These are phyloP conservation scores for Sylvilagus floridanus DNA, from an alignment of 2,797 vertebrate genomes.

Conservation along the genomic window DNA sequence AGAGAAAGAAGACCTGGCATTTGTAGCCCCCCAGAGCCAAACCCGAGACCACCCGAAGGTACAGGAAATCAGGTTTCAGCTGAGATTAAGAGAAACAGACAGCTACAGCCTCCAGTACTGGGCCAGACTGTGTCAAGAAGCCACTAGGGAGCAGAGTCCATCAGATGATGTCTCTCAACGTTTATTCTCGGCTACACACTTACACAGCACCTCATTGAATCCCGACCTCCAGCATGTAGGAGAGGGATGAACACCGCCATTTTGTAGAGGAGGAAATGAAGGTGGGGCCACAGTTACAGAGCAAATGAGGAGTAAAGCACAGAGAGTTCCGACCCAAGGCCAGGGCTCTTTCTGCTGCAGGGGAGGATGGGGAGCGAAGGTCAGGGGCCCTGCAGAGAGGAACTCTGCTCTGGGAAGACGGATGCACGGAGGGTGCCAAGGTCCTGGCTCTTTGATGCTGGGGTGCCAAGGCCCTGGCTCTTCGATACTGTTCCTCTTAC, in stretches of 20 bases:
- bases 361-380: background rate
- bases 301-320: background rate
- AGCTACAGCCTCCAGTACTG: background rate
- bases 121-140: background rate
- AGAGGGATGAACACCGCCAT: background rate
- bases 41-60: background rate
- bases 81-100: conserved; percentile 14
- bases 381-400: background rate
- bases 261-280: conserved; percentile 1
- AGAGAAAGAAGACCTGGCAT: background rate
- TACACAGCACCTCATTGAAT: background rate
- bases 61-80: background rate
- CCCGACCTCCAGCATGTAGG: background rate
- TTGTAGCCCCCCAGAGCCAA: background rate
- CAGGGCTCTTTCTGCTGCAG: background rate
- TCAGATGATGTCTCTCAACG: background rate
- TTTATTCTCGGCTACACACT: background rate
- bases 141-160: background rate
- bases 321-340: background rate
- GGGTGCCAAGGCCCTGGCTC: background rate
- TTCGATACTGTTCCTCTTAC: background rate
- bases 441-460: background rate
- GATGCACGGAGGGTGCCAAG: background rate
- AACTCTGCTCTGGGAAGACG: background rate
- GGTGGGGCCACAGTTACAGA: background rate